Base-by-base conservation (phyloP, 1,140 invertebrate genomes). In the Drosophila burlai region DNA sequence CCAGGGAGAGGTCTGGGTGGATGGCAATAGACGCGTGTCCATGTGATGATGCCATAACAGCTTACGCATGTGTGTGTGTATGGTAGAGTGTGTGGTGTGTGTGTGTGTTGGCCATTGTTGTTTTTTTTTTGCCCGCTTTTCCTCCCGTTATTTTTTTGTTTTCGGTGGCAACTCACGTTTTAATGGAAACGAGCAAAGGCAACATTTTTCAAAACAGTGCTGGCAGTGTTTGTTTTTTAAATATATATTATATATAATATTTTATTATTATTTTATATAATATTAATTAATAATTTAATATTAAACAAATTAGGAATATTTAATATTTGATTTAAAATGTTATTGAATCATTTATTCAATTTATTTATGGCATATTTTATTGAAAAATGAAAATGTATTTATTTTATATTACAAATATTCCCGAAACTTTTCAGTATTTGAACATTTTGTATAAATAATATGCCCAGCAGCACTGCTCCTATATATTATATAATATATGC, bases 111-210 rank as follows among this genome's bases (percentile, higher is more conserved):
- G 46, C 40, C 67, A 71, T 75, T 75, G 69, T 63, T 64, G 36
- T 46, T 38, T 72, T 59, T 10, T 10, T 31, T 31, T 2, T 79
- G 47, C 54, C 43, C 50, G 47, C 43, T 61, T 59, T n/a, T 81
- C 15, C 54, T 64, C 1, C 15, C 1, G 26, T 9, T 16, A 60
- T 5, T 49, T 46, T 67, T 80, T 63, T 18, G 24, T 40, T 60
- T 76, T 80, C 21, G 49, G 59, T 26, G 49, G 26, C 45, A 47
- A 34, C 77, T 81, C 74, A 71, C 75, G 69, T 85, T 85, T 86
- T 81, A 81, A 85, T 84, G 77, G 81, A 59, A 68, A 65, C 24
- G 52, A 75, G 65, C 6, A 15, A 69, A 69, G 58, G 82, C 83
- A 68, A 84, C 78, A 78, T 78, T 78, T 68, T 81, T 81, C 66